phyloP scores from a whole-genome alignment of 2,888 invertebrate genomes.

The Lacanobia wlatinum region DNA sequence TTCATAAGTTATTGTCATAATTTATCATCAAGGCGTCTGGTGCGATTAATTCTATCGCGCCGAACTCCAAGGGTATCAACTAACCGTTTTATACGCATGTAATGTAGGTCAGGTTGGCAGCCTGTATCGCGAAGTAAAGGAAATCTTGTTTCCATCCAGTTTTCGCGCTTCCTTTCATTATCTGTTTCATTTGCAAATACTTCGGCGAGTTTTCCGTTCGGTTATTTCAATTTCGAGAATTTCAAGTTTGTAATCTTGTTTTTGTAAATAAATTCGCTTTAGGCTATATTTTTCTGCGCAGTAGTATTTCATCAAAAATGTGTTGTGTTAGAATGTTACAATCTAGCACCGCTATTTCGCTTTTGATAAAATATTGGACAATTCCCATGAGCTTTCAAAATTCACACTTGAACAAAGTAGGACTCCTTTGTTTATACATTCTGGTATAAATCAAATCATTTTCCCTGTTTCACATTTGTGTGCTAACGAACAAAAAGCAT shows the following conservation, averaged over 20 bases:
- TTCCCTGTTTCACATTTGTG: conserved; percentile 29
- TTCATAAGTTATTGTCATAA: conserved; percentile 47
- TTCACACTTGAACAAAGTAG: conserved; percentile 3
- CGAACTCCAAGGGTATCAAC: conserved; percentile 45
- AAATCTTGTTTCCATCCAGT: conserved; percentile 53
- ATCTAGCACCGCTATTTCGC: background rate
- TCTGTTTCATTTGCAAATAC: conserved; percentile 44
- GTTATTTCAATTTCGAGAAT: conserved; percentile 32
- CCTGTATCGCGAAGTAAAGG: conserved; percentile 30
- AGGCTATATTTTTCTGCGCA: background rate
- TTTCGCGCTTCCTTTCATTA: conserved; percentile 58
- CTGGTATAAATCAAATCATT: conserved; percentile 24
- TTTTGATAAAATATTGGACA: conserved; percentile 29
- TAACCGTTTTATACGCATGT: conserved; percentile 25
- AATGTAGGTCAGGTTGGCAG: conserved; percentile 47
- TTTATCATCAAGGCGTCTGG: conserved; percentile 35
- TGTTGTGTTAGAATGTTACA: background rate
- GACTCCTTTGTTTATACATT: conserved; percentile 15
- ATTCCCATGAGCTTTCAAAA: background rate
- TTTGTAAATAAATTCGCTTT: conserved; percentile 9
- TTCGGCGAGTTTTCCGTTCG: conserved; percentile 35
- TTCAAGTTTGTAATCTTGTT: conserved; percentile 18
- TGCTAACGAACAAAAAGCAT: conserved; percentile 17
- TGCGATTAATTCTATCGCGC: conserved; percentile 46
- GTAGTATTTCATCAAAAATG: background rate